Conservation (phyloP, 2,113 vertebrate genomes). For the Silurus meridionalis region DNA sequence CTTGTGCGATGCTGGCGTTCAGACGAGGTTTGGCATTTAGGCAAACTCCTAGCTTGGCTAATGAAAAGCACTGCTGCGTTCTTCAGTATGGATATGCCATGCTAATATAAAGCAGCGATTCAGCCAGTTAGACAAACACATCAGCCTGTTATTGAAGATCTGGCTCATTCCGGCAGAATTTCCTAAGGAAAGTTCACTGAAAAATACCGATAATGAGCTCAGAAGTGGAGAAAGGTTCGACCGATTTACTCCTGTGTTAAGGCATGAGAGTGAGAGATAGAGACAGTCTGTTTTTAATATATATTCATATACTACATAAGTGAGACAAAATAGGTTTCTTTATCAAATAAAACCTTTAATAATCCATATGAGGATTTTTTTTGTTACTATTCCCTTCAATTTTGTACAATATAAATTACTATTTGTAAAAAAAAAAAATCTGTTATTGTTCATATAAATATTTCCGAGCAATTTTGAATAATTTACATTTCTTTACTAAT, state of each 20-base stretch:
- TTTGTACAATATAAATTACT: not conserved
- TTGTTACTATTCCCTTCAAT: not conserved
- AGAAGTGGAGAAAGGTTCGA: conserved; percentile 2
- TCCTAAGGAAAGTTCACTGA: not conserved
- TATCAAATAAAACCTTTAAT: not conserved
- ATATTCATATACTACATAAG: not conserved
- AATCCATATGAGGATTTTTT: not conserved
- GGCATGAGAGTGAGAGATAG: not conserved
- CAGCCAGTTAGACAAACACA: not conserved
- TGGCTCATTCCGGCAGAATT: not conserved
- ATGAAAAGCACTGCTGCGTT: conserved; percentile 30
- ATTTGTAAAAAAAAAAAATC: not conserved
- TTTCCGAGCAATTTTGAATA: not conserved
- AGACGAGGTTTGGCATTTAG: conserved; percentile 31
- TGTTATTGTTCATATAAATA: not conserved
- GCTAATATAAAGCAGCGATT: not conserved
- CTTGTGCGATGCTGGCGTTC: conserved; percentile 14
- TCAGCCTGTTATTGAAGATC: not conserved
- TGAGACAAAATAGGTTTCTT: not conserved
- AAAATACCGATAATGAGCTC: conserved; percentile 15
- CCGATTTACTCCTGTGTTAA: not conserved
- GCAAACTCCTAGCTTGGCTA: conserved; percentile 20
- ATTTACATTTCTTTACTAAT: not conserved
- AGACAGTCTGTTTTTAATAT: not conserved
- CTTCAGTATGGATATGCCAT: not conserved